These are phyloP conservation scores for Brachypterus glaber DNA, from an alignment of 2,888 invertebrate genomes.

Conservation along the genomic window DNA sequence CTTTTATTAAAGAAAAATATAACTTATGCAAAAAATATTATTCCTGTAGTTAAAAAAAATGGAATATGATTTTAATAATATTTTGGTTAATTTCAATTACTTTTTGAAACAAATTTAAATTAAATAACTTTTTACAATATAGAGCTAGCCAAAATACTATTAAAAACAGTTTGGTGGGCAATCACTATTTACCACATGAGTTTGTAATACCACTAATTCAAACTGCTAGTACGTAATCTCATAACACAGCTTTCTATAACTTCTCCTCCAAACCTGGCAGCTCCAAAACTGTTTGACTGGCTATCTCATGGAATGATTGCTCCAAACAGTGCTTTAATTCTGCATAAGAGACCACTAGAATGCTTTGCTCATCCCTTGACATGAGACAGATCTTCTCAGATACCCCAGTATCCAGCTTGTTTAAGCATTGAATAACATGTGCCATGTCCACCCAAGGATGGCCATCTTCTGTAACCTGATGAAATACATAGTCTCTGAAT, in stretches of 20 bases:
- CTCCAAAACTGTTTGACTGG: constrained; percentile 15
- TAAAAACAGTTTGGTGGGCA: constrained; percentile 23
- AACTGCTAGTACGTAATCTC: constrained; percentile 13
- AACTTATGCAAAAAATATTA: constrained; percentile 31
- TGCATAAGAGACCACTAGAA: constrained; percentile 89
- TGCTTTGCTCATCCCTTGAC: constrained; percentile 94
- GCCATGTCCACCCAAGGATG: constrained; percentile 95
- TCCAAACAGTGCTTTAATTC: constrained; percentile 94
- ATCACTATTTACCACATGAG: constrained; percentile 19
- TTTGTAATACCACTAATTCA: constrained; percentile 9
- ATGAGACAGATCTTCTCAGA: constrained; percentile 83
- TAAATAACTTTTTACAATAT: no score
- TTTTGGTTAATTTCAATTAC: background rate
- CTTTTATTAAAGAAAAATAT: constrained; percentile 31
- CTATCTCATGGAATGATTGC: constrained; percentile 76
- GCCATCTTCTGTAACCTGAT: constrained; percentile 87
- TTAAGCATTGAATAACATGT: constrained; percentile 87
- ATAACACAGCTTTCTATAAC: constrained; percentile 16
- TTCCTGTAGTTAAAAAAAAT: constrained; percentile 26
- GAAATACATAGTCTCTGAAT: constrained; percentile 95
- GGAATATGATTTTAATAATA: constrained; percentile 27
- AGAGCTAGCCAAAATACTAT: constrained; percentile 20
- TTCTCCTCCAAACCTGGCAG: constrained; percentile 21
- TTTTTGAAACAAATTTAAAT: background rate
- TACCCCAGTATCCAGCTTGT: constrained; percentile 80